phyloP scores from a whole-genome alignment of 2,113 vertebrate species.

The Fregata magnificens region DNA sequence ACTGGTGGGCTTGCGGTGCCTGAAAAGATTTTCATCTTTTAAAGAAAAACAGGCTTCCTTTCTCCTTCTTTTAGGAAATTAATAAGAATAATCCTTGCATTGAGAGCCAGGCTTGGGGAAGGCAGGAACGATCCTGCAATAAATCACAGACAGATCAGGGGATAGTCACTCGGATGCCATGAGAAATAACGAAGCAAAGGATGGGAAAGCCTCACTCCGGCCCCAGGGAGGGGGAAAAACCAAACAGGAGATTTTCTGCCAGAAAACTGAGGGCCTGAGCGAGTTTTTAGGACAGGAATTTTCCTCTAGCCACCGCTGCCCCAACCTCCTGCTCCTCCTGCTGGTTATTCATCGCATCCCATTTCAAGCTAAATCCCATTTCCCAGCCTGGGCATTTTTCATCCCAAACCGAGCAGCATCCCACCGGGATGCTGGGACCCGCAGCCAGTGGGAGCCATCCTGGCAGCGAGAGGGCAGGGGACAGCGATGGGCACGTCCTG shows the following conservation, averaged over 20 bases:
- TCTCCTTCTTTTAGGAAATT: background rate
- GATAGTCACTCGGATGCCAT: no score
- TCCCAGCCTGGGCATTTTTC: background rate
- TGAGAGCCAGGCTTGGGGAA: background rate
- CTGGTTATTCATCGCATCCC: background rate
- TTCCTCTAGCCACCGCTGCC: background rate
- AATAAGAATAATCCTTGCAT: background rate
- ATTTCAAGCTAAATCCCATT: background rate
- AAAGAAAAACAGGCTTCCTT: background rate
- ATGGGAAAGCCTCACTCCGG: background rate
- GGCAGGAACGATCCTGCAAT: background rate
- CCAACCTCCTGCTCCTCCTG: constrained; percentile 53
- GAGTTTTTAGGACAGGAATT: background rate
- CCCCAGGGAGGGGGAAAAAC: accelerated
- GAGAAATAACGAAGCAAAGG: background rate
- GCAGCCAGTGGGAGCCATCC: background rate
- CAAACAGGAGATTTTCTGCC: background rate
- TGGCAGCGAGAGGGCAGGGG: background rate
- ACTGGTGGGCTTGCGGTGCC: background rate
- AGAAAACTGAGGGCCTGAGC: background rate
- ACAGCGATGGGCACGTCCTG: accelerated
- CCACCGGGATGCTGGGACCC: accelerated
- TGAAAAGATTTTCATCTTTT: background rate
- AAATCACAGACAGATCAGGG: background rate
- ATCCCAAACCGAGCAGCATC: background rate